Conservation (phyloP, 1,140 invertebrate genomes). For the Drosophila takahashii region DNA sequence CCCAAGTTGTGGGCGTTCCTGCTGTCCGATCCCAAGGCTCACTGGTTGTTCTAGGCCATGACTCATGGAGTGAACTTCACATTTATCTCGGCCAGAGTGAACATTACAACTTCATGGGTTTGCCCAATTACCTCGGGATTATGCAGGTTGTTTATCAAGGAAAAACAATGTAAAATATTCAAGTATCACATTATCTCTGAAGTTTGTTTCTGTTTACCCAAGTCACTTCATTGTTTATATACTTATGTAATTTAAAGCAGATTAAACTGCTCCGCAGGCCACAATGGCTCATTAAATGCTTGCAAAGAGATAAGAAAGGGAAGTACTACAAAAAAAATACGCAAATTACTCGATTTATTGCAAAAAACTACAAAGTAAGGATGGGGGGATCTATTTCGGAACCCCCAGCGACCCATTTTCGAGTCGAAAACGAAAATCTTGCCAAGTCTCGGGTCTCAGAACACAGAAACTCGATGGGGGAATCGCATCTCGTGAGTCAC, state of each 20-base stretch:
- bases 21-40: slow-evolving; percentile 52
- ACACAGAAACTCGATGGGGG: slow-evolving; percentile 32
- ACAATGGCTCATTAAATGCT: slow-evolving; percentile 7
- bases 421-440: slow-evolving; percentile 26
- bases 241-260: slow-evolving; percentile 56
- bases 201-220: slow-evolving; percentile 45
- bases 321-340: slow-evolving; percentile 39
- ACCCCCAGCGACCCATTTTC: slow-evolving; percentile 62
- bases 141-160: slow-evolving; percentile 27
- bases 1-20: slow-evolving; percentile 51
- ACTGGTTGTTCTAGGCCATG: slow-evolving; percentile 58
- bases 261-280: slow-evolving; percentile 43
- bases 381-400: slow-evolving; percentile 53
- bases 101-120: slow-evolving; percentile 33
- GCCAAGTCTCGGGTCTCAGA: slow-evolving; percentile 28
- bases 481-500: slow-evolving; percentile 62
- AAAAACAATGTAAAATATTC: slow-evolving; percentile 16
- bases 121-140: slow-evolving; percentile 40
- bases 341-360: slow-evolving; percentile 2
- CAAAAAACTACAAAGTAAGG: slow-evolving; percentile 29
- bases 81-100: slow-evolving; percentile 41
- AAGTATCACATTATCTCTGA: no score
- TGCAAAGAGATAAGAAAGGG: slow-evolving; percentile 19
- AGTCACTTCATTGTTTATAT: slow-evolving; percentile 33
- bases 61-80: slow-evolving; percentile 70